These are phyloP conservation scores for Diarsia dahlii DNA, from an alignment of 2,888 invertebrate species.

Conservation along the genomic window DNA sequence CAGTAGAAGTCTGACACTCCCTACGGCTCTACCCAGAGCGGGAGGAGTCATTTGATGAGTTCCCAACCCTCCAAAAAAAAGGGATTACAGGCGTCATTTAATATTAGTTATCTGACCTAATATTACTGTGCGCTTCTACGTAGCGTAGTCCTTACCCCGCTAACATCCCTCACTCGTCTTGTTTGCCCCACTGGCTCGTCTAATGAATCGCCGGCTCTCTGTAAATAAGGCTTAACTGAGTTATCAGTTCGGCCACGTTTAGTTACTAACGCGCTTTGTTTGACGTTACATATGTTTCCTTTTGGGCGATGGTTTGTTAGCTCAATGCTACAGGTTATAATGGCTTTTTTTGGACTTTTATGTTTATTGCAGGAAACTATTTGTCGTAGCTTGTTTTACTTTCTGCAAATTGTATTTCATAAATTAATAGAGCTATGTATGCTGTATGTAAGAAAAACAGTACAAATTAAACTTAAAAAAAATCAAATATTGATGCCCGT, in stretches of 20 bases:
- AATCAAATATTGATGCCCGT: neutral
- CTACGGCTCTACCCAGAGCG: too few relatives aligned
- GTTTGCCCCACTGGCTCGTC: conserved; percentile 40
- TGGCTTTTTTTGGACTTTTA: neutral
- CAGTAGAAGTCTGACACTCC: too few relatives aligned
- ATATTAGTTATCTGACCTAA: too few relatives aligned
- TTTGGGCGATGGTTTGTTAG: conserved; percentile 31
- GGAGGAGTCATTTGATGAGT: too few relatives aligned
- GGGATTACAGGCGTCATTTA: too few relatives aligned
- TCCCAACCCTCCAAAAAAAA: too few relatives aligned
- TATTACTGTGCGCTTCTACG: too few relatives aligned
- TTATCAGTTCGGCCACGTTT: conserved; percentile 57
- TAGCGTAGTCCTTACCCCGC: conserved; percentile 8
- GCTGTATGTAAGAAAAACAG: neutral
- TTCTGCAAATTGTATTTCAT: neutral
- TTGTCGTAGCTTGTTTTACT: neutral
- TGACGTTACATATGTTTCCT: conserved; percentile 44
- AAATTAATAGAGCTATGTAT: neutral
- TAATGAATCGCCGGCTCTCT: conserved; percentile 57
- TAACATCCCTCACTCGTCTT: conserved; percentile 35
- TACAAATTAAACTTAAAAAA: neutral
- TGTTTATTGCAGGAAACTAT: neutral
- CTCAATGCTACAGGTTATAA: conserved; percentile 40
- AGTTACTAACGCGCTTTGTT: conserved; percentile 40
- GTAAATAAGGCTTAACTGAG: conserved; percentile 56